These are phyloP conservation scores for Dendropsophus ebraccatus DNA, from an alignment of 2,113 vertebrate genomes.

Conservation along the genomic window DNA sequence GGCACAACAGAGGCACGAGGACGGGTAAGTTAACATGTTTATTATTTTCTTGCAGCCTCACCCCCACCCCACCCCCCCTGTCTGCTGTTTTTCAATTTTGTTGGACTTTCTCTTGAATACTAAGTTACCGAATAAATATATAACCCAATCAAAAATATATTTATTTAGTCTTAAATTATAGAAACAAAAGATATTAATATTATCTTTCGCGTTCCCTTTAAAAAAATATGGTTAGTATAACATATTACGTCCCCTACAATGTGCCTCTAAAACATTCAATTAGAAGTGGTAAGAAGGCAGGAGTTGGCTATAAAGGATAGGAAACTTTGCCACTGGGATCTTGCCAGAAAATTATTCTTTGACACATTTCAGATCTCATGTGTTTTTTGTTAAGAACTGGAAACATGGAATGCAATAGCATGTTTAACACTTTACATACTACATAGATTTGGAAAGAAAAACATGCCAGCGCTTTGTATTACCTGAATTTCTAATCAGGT, in stretches of 20 bases:
- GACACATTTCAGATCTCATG: constrained; percentile 53
- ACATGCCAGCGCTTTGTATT: no score
- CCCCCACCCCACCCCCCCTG: no score
- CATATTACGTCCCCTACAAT: constrained; percentile 25
- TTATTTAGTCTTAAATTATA: not conserved
- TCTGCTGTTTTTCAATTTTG: no score
- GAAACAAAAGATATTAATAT: not conserved
- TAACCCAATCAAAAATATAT: not conserved
- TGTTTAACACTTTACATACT: constrained; percentile 28
- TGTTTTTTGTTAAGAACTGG: constrained; percentile 49
- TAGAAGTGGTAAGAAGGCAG: constrained; percentile 46
- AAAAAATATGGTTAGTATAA: constrained; percentile 46
- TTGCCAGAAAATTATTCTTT: constrained; percentile 51
- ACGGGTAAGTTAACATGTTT: no score
- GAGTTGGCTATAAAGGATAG: constrained; percentile 43
- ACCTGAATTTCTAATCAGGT: no score
- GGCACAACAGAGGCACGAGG: no score
- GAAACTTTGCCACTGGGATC: constrained; percentile 44
- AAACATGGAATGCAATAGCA: constrained; percentile 47
- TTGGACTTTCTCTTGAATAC: no score
- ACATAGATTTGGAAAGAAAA: not conserved
- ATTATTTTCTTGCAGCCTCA: no score
- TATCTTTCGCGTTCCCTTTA: not conserved
- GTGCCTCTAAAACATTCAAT: constrained; percentile 45
- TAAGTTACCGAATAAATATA: not conserved